phyloP scores from a whole-genome alignment of 2,113 vertebrate genomes.

The Uria lomvia region DNA sequence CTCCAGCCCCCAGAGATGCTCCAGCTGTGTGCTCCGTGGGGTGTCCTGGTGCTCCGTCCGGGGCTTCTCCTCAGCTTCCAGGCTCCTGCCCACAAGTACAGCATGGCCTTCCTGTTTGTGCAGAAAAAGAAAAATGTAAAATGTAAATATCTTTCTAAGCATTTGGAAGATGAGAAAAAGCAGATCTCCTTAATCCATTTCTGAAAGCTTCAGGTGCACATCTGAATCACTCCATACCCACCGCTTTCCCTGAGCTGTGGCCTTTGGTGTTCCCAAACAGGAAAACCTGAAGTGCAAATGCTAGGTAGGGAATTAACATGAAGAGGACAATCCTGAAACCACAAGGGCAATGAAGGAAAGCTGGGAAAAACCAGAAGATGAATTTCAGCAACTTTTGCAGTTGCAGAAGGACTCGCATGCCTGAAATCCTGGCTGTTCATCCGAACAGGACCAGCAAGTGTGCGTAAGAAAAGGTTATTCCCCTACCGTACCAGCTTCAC shows the following conservation, averaged over 20 bases:
- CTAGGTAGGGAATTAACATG: background rate
- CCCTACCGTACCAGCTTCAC: background rate
- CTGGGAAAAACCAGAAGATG: background rate
- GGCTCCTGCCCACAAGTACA: background rate
- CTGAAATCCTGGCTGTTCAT: background rate
- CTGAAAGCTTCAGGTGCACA: background rate
- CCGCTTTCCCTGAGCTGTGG: background rate
- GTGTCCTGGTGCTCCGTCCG: background rate
- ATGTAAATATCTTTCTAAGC: background rate
- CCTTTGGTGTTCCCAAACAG: background rate
- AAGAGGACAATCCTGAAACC: background rate
- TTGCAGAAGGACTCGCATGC: background rate
- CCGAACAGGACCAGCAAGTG: background rate
- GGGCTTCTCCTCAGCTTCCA: background rate
- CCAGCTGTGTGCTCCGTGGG: background rate
- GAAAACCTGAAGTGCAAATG: background rate
- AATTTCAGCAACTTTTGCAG: background rate
- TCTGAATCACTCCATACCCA: background rate
- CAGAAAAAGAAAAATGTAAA: background rate
- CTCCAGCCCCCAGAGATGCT: background rate
- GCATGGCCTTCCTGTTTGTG: background rate
- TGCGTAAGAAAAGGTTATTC: background rate
- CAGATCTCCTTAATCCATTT: background rate
- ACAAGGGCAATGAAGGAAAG: background rate
- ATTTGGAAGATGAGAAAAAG: background rate